Conservation (phyloP, 2,113 vertebrate species). For the Microcebus tavaratra region DNA sequence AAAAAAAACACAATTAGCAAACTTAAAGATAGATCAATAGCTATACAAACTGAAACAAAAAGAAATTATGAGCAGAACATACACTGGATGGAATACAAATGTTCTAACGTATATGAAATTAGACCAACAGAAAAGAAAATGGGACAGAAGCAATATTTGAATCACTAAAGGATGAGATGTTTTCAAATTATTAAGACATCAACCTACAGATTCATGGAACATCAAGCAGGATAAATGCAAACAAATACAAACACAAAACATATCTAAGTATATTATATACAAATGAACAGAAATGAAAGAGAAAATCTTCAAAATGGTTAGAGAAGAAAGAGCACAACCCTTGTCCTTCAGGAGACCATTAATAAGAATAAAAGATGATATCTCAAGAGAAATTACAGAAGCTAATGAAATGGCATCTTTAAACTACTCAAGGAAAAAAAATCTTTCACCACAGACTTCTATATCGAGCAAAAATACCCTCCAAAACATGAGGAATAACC, state of each 20-base stretch:
- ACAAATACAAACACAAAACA: neutral
- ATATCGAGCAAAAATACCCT: neutral
- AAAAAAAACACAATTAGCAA: neutral
- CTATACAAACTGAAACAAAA: neutral
- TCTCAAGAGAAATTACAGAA: neutral
- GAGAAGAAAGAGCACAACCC: neutral
- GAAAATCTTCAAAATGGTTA: neutral
- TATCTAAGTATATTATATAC: neutral
- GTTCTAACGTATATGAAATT: neutral
- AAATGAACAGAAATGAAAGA: neutral
- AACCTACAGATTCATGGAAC: neutral
- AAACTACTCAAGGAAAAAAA: neutral
- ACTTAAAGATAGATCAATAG: neutral
- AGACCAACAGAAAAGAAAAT: neutral
- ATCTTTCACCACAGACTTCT: neutral
- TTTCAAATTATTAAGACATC: neutral
- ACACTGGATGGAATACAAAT: neutral
- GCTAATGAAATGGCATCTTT: too few relatives aligned
- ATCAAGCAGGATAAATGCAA: neutral
- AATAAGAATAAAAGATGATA: neutral
- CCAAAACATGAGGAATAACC: neutral
- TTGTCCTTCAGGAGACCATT: neutral
- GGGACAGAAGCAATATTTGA: neutral
- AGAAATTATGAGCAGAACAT: neutral
- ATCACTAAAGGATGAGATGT: neutral